Evolutionary conservation across 1,140 invertebrate species (phyloP), one percentile per base, ranked within the genome.

Genomic region (Hylyphantes graminicola): DNA sequence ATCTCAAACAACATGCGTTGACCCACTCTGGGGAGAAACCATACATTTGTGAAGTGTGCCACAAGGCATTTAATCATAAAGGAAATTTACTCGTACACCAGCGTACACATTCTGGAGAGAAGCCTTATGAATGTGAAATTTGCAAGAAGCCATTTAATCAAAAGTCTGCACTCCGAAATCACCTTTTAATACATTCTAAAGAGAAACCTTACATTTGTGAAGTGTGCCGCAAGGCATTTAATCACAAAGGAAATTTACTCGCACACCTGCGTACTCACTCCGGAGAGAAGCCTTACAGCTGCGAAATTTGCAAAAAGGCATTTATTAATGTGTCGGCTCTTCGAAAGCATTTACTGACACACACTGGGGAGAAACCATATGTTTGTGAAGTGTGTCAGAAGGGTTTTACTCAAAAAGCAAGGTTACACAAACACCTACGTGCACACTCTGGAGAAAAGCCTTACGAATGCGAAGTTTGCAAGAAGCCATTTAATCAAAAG

Each of bases 21-120:
- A 35, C 35, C 2, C 35, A 35, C 35, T 35, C 35, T 35, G 35
- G 35, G 35, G 35, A 35, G 35, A 35, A 35, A 35, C 35, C 35
- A 1, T 35, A 35, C 35, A 35, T 35, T 35, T 35, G 35, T 35
- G 35, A 35, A 35, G 35, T 35, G 35, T 35, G 35, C 35, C 35
- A 35, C 1, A 35, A 35, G 35, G 35, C 35, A 35, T 76, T 76
- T 48, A 76, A 19, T 89, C 98, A 97, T 0, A 93, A 97, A 19
- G 96, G 97, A 89, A 88, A 89, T 11, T 89, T 89, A 51, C 65
- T 17, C 21, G 21, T 87, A 19, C 85, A 86, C 55, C 15, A 54
- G n/a, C 50, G 77, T 11, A 85, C 61, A 13, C 87, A 87, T 74
- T 87, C 81, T 3, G 86, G 86, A 48, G 79, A 87, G 54, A 87